Evolutionary conservation across 2,888 invertebrate genomes (phyloP), one percentile per base, ranked within the genome.

Genomic region (Encarsia formosa): DNA sequence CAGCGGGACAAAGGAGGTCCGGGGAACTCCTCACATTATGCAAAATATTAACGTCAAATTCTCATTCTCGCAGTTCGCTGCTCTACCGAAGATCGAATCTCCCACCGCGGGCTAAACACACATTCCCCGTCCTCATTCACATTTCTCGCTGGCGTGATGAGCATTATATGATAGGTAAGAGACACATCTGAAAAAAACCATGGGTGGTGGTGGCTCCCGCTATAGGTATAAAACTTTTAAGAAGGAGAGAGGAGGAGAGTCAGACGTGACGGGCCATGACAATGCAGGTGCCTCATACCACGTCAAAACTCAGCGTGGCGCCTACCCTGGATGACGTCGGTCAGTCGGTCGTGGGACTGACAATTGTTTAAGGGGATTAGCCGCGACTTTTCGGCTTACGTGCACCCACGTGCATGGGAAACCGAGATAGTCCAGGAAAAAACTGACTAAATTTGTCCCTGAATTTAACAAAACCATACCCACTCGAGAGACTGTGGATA

Each of bases 211-310:
- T 58, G 5, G n/a, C 19, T 38, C 24, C 19, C 15, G 43, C 47
- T 24, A 40, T 38, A 20, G 4, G 13, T 19, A 19, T n/a, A n/a
- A n/a, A n/a, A n/a, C n/a, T n/a, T n/a, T n/a, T n/a, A n/a, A 64
- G 62, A 63, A 67, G 64, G 61, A 63, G 52, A 61, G 61, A 58
- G 59, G 54, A 57, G 57, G 60, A 56, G 58, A 52, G 52, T 49
- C 34, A n/a, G 55, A 60, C 60, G 59, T 61, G 60, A 64, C 63
- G 61, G 66, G 67, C 64, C 56, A 71, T 73, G 73, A 73, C 73
- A 73, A 72, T 73, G 73, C 73, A 73, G 73, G 72, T 73, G 71
- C 69, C 69, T 70, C 68, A 70, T 73, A 70, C 71, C 64, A 73
- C 66, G 73, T 73, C 73, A 72, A 71, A 73, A 71, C 73, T 61